Conservation (phyloP, 2,888 invertebrate genomes). For the Chrysolina haemoptera region DNA sequence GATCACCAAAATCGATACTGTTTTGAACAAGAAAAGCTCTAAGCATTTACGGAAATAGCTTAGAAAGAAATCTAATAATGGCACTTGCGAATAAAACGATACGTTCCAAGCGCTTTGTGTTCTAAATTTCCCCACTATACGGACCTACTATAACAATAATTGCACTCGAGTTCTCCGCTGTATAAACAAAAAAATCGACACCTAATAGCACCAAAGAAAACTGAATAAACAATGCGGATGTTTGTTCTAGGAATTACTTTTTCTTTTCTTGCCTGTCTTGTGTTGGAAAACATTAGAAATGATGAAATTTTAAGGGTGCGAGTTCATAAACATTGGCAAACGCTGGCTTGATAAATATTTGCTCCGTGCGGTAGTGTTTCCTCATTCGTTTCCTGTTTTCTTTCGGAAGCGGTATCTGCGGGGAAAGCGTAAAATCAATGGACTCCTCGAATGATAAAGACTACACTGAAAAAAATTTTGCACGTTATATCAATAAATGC, state of each 20-base stretch:
- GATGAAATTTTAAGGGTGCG: slow-evolving; percentile 47
- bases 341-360: slow-evolving; percentile 45
- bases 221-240: slow-evolving; percentile 32
- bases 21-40: background rate
- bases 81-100: background rate
- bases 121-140: background rate
- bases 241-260: slow-evolving; percentile 35
- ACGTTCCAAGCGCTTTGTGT: background rate
- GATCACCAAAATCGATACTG: too few species aligned
- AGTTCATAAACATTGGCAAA: slow-evolving; percentile 46
- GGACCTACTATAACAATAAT: slow-evolving; percentile 9
- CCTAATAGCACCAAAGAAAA: slow-evolving; percentile 27
- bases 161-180: slow-evolving; percentile 3
- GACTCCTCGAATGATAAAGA: background rate
- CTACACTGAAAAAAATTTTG: too few species aligned
- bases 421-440: slow-evolving; percentile 13
- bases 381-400: slow-evolving; percentile 14
- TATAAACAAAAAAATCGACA: slow-evolving; percentile 16
- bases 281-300: slow-evolving; percentile 46
- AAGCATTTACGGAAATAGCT: background rate
- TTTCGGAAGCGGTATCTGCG: background rate
- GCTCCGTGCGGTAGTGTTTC: slow-evolving; percentile 37
- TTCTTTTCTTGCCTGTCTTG: slow-evolving; percentile 27
- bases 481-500: too few species aligned
- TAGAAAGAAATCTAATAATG: slow-evolving; percentile 1